A percentile compares a stretch with the other conserved stretches of the same genome.
phyloP scores from a whole-genome alignment of 2,888 invertebrate genomes.

The Dendrolimus houi region DNA sequence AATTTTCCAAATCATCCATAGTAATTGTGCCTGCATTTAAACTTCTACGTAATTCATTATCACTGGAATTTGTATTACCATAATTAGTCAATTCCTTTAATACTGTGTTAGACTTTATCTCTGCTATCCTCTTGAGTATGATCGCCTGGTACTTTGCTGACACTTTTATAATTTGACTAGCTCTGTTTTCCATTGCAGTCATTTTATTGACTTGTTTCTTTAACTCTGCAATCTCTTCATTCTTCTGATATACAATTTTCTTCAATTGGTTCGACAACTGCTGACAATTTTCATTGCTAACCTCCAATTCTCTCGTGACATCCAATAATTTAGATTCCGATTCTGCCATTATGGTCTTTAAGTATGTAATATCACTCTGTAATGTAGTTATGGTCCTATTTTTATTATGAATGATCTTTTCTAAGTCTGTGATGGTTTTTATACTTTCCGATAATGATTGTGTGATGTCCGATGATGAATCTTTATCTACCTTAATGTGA shows the following conservation, averaged over 20 bases:
- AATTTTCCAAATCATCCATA: conserved; percentile 65
- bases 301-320: conserved; percentile 49
- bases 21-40: conserved; percentile 51
- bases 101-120: conserved; percentile 58
- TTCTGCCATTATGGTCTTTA: conserved; percentile 56
- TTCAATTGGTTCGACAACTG: conserved; percentile 57
- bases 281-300: conserved; percentile 50
- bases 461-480: conserved; percentile 45
- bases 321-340: conserved; percentile 60
- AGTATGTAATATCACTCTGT: conserved; percentile 51
- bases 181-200: conserved; percentile 54
- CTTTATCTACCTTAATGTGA: conserved; percentile 56
- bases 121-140: conserved; percentile 58
- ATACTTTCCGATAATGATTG: conserved; percentile 54
- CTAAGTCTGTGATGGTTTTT: conserved; percentile 61
- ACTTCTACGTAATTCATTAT: conserved; percentile 46
- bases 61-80: conserved; percentile 43
- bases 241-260: conserved; percentile 59
- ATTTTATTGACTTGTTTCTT: conserved; percentile 56
- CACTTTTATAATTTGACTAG: conserved; percentile 61
- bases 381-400: conserved; percentile 56
- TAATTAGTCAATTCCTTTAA: conserved; percentile 62
- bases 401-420: conserved; percentile 59
- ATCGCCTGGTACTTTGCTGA: conserved; percentile 67
- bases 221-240: conserved; percentile 61